These are phyloP conservation scores for Phortica magna DNA, from an alignment of 2,888 invertebrate genomes.

Conservation along the genomic window DNA sequence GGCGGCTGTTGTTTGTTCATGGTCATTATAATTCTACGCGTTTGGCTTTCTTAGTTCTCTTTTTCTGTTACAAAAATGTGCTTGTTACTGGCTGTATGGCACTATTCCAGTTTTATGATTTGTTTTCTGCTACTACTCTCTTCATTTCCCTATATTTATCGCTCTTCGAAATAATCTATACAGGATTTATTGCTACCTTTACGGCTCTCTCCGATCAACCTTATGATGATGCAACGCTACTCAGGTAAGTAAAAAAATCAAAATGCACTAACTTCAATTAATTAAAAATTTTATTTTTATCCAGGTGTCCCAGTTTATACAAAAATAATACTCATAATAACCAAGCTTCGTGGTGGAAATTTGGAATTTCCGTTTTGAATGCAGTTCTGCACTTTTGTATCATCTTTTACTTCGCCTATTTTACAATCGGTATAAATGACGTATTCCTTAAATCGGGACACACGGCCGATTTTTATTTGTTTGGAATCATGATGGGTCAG, in stretches of 20 bases:
- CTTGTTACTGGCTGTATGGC: conserved; percentile 83
- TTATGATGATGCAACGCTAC: conserved; percentile 79
- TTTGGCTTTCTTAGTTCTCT: conserved; percentile 85
- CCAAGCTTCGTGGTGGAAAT: conserved; percentile 81
- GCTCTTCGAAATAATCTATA: conserved; percentile 86
- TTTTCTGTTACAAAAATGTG: conserved; percentile 91
- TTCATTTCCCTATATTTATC: conserved; percentile 86
- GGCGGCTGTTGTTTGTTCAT: conserved; percentile 86
- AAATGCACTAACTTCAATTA: background rate
- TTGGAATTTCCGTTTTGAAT: conserved; percentile 81
- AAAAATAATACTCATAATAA: conserved; percentile 81
- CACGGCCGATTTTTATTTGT: conserved; percentile 79
- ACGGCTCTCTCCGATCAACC: conserved; percentile 88
- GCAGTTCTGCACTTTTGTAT: conserved; percentile 82
- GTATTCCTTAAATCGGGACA: conserved; percentile 79
- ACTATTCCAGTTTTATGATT: conserved; percentile 79
- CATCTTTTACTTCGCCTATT: conserved; percentile 80
- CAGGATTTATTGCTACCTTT: conserved; percentile 84
- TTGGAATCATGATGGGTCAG: conserved; percentile 81
- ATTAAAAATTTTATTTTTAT: conserved; percentile 58
- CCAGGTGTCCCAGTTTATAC: conserved; percentile 83
- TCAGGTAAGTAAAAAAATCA: conserved; percentile 77
- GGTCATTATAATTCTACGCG: conserved; percentile 90
- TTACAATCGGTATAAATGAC: conserved; percentile 76
- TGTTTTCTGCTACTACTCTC: conserved; percentile 82